Percentiles rank a stretch among this genome's conserved stretches.
These are phyloP conservation scores for Pan troglodytes DNA, from an alignment of 2,113 vertebrate species.

Conservation along the genomic window NHGRI_mPanTro3-v2.1_pri NC_072398.2:226322001-226322500, in stretches of 20 bases:
- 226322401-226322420: neutral
- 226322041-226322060: fast-evolving
- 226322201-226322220: neutral
- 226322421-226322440: neutral
- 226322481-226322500: no score
- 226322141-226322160: neutral
- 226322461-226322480: neutral
- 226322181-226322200: fast-evolving
- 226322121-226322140: fast-evolving
- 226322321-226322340: neutral
- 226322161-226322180: fast-evolving
- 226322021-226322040: fast-evolving
- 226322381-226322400: neutral
- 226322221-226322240: fast-evolving
- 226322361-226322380: fast-evolving
- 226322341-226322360: fast-evolving
- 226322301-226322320: fast-evolving
- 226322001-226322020: neutral
- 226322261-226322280: neutral
- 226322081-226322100: neutral
- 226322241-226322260: neutral
- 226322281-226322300: neutral
- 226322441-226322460: neutral
- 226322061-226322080: neutral
- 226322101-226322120: neutral